These are phyloP conservation scores for Odontamblyopus lacepedii DNA, from an alignment of 2,797 vertebrate genomes.

Conservation along the genomic window DNA sequence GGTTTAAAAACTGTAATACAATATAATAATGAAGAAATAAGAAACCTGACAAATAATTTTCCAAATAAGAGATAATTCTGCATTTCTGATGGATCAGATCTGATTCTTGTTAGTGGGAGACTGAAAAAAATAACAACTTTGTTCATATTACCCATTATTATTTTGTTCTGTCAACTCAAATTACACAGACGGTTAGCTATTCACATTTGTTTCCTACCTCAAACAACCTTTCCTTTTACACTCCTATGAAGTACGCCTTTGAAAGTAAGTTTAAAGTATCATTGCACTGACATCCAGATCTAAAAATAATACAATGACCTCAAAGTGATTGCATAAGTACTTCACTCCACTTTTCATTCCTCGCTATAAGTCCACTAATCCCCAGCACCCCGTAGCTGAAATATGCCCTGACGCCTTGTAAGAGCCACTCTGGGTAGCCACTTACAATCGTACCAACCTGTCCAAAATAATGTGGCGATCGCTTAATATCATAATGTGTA, in stretches of 20 bases:
- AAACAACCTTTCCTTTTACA: neutral
- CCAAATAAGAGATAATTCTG: no score
- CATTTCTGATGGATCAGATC: no score
- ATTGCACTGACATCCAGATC: neutral
- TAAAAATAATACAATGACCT: conserved; percentile 18
- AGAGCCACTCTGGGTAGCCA: conserved; percentile 29
- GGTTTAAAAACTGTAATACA: no score
- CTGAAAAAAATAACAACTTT: no score
- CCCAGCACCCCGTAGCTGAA: neutral
- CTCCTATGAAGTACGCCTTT: neutral
- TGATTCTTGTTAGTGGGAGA: no score
- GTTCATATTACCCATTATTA: no score
- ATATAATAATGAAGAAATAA: no score
- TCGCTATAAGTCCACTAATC: conserved; percentile 19
- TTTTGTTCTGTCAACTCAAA: no score
- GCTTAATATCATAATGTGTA: conserved; percentile 23
- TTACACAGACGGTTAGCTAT: no score
- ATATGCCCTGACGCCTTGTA: conserved; percentile 12
- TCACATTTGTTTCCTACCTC: neutral
- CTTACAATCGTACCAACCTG: conserved; percentile 33
- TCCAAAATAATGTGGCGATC: conserved; percentile 39
- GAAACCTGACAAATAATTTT: no score
- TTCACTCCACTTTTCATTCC: neutral
- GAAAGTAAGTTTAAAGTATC: conserved; percentile 2
- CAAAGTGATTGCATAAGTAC: conserved; percentile 10